These are phyloP conservation scores for Campylomormyrus tamandua DNA, from an alignment of 2,113 vertebrate species.

Conservation along the genomic window DNA sequence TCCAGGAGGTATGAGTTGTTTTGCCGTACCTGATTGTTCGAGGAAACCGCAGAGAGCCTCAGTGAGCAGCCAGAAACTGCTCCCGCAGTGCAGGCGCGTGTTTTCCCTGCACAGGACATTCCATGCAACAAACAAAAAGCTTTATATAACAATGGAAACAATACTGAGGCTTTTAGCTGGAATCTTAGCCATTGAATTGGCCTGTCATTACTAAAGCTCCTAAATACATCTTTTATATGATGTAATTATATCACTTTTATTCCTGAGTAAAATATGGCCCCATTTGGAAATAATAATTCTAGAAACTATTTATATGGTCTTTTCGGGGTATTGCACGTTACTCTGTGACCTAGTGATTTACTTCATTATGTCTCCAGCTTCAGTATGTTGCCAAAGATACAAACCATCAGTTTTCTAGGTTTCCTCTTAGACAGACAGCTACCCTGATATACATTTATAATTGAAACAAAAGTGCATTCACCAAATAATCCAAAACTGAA, in stretches of 20 bases:
- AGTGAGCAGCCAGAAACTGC: neutral
- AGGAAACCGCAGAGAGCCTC: conserved; percentile 26
- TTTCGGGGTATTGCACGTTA: neutral
- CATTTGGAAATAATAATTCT: neutral
- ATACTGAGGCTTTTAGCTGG: neutral
- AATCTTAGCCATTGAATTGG: neutral
- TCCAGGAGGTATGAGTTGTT: conserved; percentile 34
- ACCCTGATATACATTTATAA: neutral
- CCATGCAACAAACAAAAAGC: conserved; percentile 21
- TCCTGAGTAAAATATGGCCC: neutral
- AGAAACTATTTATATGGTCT: neutral
- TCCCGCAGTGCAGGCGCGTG: neutral
- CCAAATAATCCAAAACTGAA: neutral
- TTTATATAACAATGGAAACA: neutral
- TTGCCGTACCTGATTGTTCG: conserved; percentile 45
- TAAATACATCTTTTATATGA: neutral
- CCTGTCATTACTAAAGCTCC: neutral
- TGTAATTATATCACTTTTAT: neutral
- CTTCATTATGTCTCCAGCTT: neutral
- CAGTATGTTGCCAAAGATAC: neutral
- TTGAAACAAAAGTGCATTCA: neutral
- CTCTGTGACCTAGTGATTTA: neutral
- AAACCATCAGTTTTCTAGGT: neutral
- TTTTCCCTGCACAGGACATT: conserved; percentile 4
- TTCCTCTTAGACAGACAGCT: neutral